A percentile compares a stretch with the other conserved stretches of the same genome.
Evolutionary conservation across 2,113 vertebrate species (phyloP).

Genomic region (Mugil cephalus): DNA sequence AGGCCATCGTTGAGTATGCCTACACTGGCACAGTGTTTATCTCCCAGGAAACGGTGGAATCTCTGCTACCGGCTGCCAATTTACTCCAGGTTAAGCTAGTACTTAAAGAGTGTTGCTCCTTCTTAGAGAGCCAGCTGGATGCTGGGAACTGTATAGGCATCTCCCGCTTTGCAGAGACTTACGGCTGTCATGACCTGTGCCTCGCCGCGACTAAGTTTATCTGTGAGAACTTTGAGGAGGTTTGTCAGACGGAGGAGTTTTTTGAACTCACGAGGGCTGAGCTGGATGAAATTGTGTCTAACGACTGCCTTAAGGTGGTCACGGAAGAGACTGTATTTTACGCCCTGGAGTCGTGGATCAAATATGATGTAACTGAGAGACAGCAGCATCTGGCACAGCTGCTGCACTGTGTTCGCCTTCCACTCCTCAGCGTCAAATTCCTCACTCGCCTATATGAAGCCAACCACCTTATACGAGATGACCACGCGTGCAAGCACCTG

Average conservation of each 20-base stretch:
- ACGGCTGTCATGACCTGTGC: conserved; percentile 96
- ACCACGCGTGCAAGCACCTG: conserved; percentile 96
- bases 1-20: conserved; percentile 98
- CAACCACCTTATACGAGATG: conserved; percentile 98
- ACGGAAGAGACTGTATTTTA: conserved; percentile 96
- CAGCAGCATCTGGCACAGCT: conserved; percentile 95
- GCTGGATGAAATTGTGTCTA: conserved; percentile 96
- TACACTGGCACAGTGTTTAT: conserved; percentile 98
- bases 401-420: conserved; percentile 94
- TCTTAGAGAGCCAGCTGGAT: conserved; percentile 96
- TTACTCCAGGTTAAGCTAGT: conserved; percentile 97
- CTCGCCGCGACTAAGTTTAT: conserved; percentile 95
- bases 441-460: conserved; percentile 97
- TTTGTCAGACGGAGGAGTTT: conserved; percentile 96
- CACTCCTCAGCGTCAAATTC: conserved; percentile 96
- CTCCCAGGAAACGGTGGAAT: conserved; percentile 97
- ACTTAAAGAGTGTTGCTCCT: conserved; percentile 96
- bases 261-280: conserved; percentile 94
- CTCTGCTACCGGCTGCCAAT: conserved; percentile 96
- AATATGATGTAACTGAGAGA: conserved; percentile 93
- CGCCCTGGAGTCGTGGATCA: conserved; percentile 96
- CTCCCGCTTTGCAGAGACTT: conserved; percentile 97
- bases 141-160: conserved; percentile 98
- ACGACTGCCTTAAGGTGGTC: conserved; percentile 96
- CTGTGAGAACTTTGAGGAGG: conserved; percentile 97